Conservation (phyloP, 2,113 vertebrate genomes). For the Macrotus californicus region DNA sequence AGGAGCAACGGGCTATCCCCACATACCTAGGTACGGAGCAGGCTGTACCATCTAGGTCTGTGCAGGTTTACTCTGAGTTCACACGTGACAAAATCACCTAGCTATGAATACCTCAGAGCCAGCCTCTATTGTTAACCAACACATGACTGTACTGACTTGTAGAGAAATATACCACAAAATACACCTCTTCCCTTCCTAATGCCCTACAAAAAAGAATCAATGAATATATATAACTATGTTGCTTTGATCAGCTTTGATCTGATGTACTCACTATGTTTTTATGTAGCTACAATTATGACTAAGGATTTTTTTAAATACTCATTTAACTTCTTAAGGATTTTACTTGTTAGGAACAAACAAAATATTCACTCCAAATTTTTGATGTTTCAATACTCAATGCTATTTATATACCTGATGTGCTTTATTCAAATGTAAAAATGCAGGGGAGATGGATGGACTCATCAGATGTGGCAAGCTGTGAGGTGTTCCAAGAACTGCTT, state of each 20-base stretch:
- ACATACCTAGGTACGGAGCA: neutral
- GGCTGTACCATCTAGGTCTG: neutral
- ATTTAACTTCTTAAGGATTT: neutral
- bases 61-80: neutral
- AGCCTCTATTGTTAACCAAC: neutral
- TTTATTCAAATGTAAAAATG: constrained; percentile 91
- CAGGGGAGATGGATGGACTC: constrained; percentile 86
- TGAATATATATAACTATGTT: neutral
- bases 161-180: neutral
- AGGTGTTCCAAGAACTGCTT: constrained; percentile 88
- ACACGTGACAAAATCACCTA: neutral
- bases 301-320: neutral
- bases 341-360: neutral
- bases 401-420: constrained; percentile 87
- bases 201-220: neutral
- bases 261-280: neutral
- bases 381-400: neutral
- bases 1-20: neutral
- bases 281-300: neutral
- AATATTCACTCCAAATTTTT: neutral
- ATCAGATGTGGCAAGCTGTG: constrained; percentile 86
- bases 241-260: neutral
- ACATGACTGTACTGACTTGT: neutral
- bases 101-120: neutral
- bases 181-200: neutral